Evolutionary conservation across 2,888 invertebrate species (phyloP).

Genomic region (Lithosia quadra): DNA sequence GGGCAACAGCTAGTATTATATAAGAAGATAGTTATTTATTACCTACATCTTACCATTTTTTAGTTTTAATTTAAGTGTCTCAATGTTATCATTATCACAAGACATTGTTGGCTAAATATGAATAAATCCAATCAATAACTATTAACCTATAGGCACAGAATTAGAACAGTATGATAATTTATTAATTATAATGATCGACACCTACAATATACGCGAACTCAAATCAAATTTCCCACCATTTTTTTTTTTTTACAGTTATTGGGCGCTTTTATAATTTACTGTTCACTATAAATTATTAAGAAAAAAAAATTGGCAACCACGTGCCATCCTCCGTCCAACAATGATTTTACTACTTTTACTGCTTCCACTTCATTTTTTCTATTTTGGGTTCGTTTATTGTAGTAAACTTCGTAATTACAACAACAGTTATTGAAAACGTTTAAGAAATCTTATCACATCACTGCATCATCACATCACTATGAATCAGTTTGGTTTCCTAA

Average conservation of each 20-base stretch:
- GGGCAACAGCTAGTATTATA: too few relatives aligned
- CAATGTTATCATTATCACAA: constrained; percentile 38
- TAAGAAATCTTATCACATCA: too few relatives aligned
- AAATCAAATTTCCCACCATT: neutral
- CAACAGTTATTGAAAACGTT: too few relatives aligned
- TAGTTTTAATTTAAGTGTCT: constrained; percentile 49
- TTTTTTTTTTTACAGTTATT: neutral
- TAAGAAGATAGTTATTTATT: neutral
- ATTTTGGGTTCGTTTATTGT: too few relatives aligned
- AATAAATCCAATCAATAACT: neutral
- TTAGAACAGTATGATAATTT: neutral
- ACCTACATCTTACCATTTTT: constrained; percentile 55
- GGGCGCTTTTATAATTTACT: neutral
- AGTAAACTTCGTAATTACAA: too few relatives aligned
- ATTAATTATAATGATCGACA: too few relatives aligned
- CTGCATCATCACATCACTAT: neutral
- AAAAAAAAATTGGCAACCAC: too few relatives aligned
- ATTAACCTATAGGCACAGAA: too few relatives aligned
- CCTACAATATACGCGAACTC: neutral
- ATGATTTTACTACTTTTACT: too few relatives aligned
- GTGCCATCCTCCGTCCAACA: too few relatives aligned
- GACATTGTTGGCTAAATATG: constrained; percentile 34
- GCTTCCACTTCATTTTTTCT: too few relatives aligned
- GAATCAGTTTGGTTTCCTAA: neutral
- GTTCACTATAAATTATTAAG: too few relatives aligned